Evolutionary conservation across 2,797 vertebrate genomes (phyloP).

Genomic region (Sebastes minor): DNA sequence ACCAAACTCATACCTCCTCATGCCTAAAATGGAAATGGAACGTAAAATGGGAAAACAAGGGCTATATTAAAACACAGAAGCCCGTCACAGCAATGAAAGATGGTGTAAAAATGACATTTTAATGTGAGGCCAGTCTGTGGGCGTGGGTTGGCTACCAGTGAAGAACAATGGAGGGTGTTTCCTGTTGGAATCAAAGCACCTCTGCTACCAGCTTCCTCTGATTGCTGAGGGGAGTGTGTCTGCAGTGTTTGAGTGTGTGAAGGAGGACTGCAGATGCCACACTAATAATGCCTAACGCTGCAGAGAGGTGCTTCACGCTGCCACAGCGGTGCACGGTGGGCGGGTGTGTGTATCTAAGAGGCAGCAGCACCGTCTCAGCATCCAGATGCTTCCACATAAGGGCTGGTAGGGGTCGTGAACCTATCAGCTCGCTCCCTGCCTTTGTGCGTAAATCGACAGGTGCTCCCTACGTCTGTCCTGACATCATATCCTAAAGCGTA

Average conservation of each 20-base stretch:
- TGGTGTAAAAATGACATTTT: conserved; percentile 33
- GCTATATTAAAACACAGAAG: conserved; percentile 29
- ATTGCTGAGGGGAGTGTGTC: conserved; percentile 42
- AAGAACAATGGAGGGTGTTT: conserved; percentile 81
- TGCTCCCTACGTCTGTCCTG: conserved; percentile 72
- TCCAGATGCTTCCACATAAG: conserved; percentile 42
- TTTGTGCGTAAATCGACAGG: conserved; percentile 77
- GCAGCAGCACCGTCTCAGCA: neutral
- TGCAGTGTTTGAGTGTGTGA: conserved; percentile 1
- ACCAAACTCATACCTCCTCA: no score
- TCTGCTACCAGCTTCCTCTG: conserved; percentile 67
- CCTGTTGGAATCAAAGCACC: conserved; percentile 71
- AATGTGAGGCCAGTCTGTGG: conserved; percentile 45
- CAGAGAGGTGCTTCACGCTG: neutral
- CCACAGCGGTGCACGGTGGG: no score
- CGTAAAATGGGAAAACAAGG: neutral
- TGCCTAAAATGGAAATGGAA: conserved; percentile 36
- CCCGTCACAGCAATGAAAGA: conserved; percentile 8
- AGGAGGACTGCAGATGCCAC: neutral
- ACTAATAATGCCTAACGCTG: neutral
- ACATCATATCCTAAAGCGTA: conserved; percentile 68
- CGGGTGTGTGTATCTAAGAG: neutral
- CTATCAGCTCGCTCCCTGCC: conserved; percentile 35
- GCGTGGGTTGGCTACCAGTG: conserved; percentile 50
- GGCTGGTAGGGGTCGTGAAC: conserved; percentile 55